Conservation (phyloP, 2,797 vertebrate species). For the Hydrophis major region DNA sequence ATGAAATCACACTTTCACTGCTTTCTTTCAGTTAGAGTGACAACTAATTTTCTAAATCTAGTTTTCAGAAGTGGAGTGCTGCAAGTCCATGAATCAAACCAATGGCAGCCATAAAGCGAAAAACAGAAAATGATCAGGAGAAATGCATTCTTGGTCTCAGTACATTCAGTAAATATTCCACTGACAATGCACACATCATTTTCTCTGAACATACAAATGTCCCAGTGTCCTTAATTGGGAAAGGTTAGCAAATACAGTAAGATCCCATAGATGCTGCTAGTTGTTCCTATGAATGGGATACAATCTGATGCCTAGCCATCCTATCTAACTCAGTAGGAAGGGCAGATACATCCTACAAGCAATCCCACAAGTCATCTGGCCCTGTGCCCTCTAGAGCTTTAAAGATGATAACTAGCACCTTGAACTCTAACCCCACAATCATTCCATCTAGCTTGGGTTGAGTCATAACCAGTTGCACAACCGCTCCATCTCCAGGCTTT, state of each 20-base stretch:
- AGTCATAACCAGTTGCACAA: not conserved
- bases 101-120: not conserved
- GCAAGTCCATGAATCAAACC: not conserved
- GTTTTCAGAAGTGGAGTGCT: not conserved
- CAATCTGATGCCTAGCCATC: not conserved
- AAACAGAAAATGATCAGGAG: not conserved
- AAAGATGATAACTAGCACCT: not conserved
- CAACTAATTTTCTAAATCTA: not conserved
- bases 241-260: not conserved
- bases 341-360: not conserved
- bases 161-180: not conserved
- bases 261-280: not conserved
- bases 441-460: not conserved
- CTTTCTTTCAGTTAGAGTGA: not conserved
- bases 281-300: not conserved
- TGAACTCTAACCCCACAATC: not conserved
- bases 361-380: not conserved
- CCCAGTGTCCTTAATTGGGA: not conserved
- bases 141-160: not conserved
- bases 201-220: not conserved
- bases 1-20: not conserved
- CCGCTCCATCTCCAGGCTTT: not conserved
- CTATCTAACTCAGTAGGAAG: not conserved
- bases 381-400: not conserved
- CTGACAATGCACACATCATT: not conserved